Conservation (phyloP, 1,140 invertebrate genomes). For the Rhynchophorus ferrugineus region DNA sequence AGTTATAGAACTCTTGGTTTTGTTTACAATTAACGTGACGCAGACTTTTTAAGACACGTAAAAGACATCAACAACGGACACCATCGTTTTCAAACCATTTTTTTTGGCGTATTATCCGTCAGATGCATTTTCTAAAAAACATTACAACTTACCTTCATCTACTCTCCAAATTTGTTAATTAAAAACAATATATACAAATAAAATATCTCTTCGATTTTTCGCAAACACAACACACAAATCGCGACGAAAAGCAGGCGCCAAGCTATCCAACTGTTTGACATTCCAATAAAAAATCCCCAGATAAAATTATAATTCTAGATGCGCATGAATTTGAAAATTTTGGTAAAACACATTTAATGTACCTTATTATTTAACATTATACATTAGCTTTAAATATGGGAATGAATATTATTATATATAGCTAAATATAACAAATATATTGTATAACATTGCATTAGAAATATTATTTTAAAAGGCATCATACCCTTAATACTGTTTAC, state of each 20-base stretch:
- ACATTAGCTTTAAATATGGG: too few species aligned
- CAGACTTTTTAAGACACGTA: conserved; percentile 8
- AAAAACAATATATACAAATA: conserved; percentile 31
- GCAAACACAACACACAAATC: conserved; percentile 30
- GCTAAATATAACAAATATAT: too few species aligned
- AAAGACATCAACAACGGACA: conserved; percentile 1
- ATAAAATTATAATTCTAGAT: too few species aligned
- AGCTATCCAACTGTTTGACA: too few species aligned
- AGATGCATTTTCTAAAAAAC: not conserved
- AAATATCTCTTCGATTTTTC: conserved; percentile 20
- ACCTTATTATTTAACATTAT: too few species aligned
- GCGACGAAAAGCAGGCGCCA: conserved; percentile 13
- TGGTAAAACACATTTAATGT: too few species aligned
- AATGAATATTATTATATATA: too few species aligned
- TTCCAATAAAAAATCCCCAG: too few species aligned
- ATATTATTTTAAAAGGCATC: too few species aligned
- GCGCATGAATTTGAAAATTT: too few species aligned
- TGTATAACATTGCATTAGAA: too few species aligned
- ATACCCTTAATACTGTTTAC: too few species aligned
- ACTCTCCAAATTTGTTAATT: conserved; percentile 31
- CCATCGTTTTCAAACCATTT: not conserved
- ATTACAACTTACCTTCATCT: conserved; percentile 32
- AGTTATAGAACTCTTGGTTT: conserved; percentile 3
- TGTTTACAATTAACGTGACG: conserved; percentile 23
- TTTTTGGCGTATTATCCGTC: not conserved